These are phyloP conservation scores for Nymphicus hollandicus DNA, from an alignment of 2,113 vertebrate genomes.

Conservation along the genomic window DNA sequence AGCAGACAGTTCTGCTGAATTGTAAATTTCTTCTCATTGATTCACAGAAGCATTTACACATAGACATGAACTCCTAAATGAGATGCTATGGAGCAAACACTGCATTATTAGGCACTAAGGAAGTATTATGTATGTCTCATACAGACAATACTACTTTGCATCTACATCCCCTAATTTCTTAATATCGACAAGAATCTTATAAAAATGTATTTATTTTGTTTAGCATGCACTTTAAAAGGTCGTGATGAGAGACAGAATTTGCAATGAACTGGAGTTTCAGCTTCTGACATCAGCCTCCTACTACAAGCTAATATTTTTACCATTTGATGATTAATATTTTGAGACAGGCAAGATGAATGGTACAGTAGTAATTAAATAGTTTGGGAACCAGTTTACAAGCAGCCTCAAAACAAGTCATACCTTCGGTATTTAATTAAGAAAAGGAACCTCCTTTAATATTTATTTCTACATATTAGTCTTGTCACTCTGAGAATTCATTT, in stretches of 20 bases:
- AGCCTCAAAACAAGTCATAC: slow-evolving; percentile 30
- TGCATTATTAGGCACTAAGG: not conserved
- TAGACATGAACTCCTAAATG: slow-evolving; percentile 9
- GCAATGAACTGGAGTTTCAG: slow-evolving; percentile 20
- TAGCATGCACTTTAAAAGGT: not conserved
- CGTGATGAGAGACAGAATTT: not conserved
- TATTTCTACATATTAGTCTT: not conserved
- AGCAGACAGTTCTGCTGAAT: slow-evolving; percentile 42
- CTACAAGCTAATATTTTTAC: slow-evolving; percentile 30
- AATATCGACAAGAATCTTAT: not conserved
- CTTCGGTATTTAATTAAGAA: slow-evolving; percentile 49
- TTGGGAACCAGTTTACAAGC: slow-evolving; percentile 34
- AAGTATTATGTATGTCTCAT: not conserved
- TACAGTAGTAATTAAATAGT: slow-evolving; percentile 47
- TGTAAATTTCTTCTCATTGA: slow-evolving; percentile 34
- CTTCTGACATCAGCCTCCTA: slow-evolving; percentile 6
- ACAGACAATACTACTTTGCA: not conserved
- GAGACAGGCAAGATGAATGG: slow-evolving; percentile 4
- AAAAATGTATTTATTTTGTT: not conserved
- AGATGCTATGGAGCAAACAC: not conserved
- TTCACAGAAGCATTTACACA: slow-evolving; percentile 42
- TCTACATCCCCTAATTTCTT: not conserved
- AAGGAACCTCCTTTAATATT: slow-evolving; percentile 30
- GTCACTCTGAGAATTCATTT: slow-evolving; percentile 6
- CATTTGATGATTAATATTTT: slow-evolving; percentile 59